Base-by-base conservation (phyloP, 2,888 invertebrate genomes). In the Anthophora plumipes region DNA sequence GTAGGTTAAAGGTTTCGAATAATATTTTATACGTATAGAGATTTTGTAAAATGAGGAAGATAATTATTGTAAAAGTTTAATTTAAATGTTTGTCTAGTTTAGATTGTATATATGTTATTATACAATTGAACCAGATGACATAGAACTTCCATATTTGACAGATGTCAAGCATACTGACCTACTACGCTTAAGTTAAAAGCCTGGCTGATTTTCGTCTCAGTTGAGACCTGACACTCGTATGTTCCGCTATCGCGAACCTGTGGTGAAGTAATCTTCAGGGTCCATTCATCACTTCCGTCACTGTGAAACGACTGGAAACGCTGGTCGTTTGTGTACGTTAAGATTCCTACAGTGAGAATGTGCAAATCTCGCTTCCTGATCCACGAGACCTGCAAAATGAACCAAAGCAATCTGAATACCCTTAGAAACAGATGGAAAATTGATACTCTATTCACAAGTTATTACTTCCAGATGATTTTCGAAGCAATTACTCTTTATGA, bases 361-460 rank as follows among this genome's bases (percentile, higher is more conserved):
- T 97, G 97, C 54, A 97, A 94, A 92, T 97, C 97, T 17, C 97
- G 95, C 91, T 97, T 97, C 12, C 97, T 95, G 88, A 97, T 97
- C 97, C 97, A 97, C 14, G 97, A 97, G 17, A 97, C 97, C 97
- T 97, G 94, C 2, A 0, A n/a, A 92, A 87, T 14, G 25, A 70
- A 57, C 5, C 61, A 31, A 37, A 64, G 59, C 43, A 25, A 50
- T 67, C 11, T 14, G 48, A 41, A 61, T 55, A 14, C 7, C 6
- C 48, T 48, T n/a, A 17, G 0, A 14, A 63, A 54, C 17, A 14
- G 14, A 5, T 0, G n/a, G 8, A 17, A 57, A 63, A 63, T 54
- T 43, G 14, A 0, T 48, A 11, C 41, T 25, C 3, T 14, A 59
- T n/a, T n/a, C n/a, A n/a, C 20, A 14, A 9, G 4, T 9, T 7